These are phyloP conservation scores for Dendrophyllia cribrosa DNA, from an alignment of 64 coral and sea anemone species.

Conservation along the genomic window DNA sequence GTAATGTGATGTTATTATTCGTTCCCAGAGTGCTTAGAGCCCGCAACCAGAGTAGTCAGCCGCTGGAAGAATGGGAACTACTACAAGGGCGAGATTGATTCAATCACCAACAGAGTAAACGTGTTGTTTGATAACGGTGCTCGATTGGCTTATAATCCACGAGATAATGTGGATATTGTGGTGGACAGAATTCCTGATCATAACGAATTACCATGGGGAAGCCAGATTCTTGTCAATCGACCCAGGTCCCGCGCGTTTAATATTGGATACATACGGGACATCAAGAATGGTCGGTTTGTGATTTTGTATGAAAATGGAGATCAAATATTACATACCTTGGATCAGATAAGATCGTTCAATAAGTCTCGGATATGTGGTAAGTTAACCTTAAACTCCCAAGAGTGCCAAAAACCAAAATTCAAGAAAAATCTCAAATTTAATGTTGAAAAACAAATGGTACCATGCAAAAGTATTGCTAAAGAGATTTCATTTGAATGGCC, in stretches of 20 bases:
- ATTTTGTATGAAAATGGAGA: slow-evolving; percentile 68
- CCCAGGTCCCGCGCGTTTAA: slow-evolving; percentile 64
- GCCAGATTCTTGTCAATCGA: slow-evolving; percentile 61
- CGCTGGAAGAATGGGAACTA: slow-evolving; percentile 97
- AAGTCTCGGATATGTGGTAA: slow-evolving; percentile 61
- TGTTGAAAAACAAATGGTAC: no score
- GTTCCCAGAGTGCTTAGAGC: slow-evolving; percentile 79
- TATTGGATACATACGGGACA: slow-evolving; percentile 63
- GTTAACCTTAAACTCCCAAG: neutral
- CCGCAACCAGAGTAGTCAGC: slow-evolving; percentile 72
- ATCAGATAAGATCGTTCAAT: slow-evolving; percentile 63
- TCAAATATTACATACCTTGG: slow-evolving; percentile 41
- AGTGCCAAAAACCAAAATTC: neutral
- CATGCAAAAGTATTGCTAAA: no score
- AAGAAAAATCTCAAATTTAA: neutral
- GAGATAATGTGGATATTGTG: slow-evolving; percentile 41
- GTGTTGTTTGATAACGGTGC: slow-evolving; percentile 86
- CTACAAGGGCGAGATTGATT: slow-evolving; percentile 89
- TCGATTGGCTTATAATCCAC: slow-evolving; percentile 41
- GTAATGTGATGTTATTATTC: neutral
- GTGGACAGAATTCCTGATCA: slow-evolving; percentile 66
- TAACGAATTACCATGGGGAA: slow-evolving; percentile 41
- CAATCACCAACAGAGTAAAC: slow-evolving; percentile 81
- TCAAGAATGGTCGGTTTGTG: slow-evolving; percentile 56
- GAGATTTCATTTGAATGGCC: no score